Evolutionary conservation across 37 sponge, comb jelly and placozoan species (phyloP).

Genomic region (Oscarella lobularis): DNA sequence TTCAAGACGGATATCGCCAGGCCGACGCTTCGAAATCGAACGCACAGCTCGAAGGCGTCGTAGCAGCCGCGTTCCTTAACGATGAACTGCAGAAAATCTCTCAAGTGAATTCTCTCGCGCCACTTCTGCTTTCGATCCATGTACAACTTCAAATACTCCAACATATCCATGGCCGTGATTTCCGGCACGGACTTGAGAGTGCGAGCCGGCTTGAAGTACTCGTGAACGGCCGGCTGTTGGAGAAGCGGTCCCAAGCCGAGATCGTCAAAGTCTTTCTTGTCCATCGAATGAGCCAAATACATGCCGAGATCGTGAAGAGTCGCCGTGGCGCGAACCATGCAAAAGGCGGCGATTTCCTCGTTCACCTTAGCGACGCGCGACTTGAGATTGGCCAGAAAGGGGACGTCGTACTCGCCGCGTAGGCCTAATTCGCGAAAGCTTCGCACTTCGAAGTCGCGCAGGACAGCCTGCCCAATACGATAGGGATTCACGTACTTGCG

Average conservation of each 20-base stretch:
- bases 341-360: not conserved
- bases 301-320: not conserved
- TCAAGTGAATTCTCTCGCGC: conserved; percentile 6
- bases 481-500: not conserved
- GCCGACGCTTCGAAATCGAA: conserved; percentile 32
- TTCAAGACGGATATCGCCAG: conserved; percentile 27
- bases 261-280: conserved; percentile 17
- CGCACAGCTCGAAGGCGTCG: conserved; percentile 24
- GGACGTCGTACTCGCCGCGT: not conserved
- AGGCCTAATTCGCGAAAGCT: not conserved
- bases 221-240: conserved; percentile 22
- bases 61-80: not conserved
- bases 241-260: conserved; percentile 34
- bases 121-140: conserved; percentile 6
- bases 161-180: conserved; percentile 19
- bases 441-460: not conserved
- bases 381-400: not conserved
- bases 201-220: conserved; percentile 26
- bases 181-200: conserved; percentile 26
- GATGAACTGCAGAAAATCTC: conserved; percentile 32
- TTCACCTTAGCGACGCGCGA: not conserved
- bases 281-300: not conserved
- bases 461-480: not conserved
- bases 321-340: not conserved
- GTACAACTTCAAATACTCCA: conserved; percentile 9